phyloP scores from a whole-genome alignment of 2,113 vertebrate genomes.

The Syrmaticus mikado region DNA sequence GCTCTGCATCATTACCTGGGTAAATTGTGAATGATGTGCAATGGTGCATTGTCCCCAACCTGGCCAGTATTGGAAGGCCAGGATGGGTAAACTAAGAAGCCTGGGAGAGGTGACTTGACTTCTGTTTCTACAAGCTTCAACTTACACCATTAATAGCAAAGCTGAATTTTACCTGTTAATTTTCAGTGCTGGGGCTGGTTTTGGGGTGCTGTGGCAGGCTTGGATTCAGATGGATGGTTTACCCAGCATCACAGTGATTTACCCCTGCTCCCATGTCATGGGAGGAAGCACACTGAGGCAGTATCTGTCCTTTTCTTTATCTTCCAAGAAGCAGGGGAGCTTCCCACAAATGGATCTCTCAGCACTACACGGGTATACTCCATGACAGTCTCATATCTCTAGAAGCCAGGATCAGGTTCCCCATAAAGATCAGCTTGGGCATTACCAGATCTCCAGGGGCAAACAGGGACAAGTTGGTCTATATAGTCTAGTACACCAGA shows the following conservation, averaged over 20 bases:
- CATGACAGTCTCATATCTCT: background rate
- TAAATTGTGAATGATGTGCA: background rate
- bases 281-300: background rate
- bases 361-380: background rate
- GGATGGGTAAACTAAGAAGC: background rate
- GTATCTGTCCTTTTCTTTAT: background rate
- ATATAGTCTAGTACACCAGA: background rate
- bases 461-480: background rate
- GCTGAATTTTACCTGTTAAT: background rate
- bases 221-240: background rate
- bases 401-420: background rate
- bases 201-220: background rate
- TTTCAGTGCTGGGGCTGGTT: background rate
- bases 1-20: background rate
- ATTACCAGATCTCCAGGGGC: background rate
- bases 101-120: background rate
- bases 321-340: background rate
- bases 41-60: background rate
- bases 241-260: background rate
- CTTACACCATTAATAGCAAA: background rate
- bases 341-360: background rate
- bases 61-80: background rate
- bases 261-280: background rate
- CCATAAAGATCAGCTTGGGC: background rate
- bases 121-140: background rate